Evolutionary conservation across 2,113 vertebrate species (phyloP).

Genomic region (Anoplopoma fimbria): DNA sequence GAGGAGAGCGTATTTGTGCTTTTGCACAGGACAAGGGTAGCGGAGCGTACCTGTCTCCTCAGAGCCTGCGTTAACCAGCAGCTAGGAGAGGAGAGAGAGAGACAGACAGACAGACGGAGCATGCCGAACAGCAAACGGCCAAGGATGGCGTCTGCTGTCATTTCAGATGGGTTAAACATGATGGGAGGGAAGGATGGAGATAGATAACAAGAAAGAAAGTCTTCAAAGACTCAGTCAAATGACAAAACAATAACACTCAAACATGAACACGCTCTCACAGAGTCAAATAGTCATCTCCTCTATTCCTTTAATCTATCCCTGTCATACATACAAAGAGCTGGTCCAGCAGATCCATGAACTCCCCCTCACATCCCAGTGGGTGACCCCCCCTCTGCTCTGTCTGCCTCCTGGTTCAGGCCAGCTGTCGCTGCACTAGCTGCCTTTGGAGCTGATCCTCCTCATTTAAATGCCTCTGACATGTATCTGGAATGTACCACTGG

Average conservation of each 20-base stretch:
- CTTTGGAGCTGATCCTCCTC: slow-evolving; percentile 81
- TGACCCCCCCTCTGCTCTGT: slow-evolving; percentile 71
- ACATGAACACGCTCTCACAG: slow-evolving; percentile 46
- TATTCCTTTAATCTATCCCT: slow-evolving; percentile 65
- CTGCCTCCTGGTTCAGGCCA: slow-evolving; percentile 82
- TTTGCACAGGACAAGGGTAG: slow-evolving; percentile 50
- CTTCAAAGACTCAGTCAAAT: slow-evolving; percentile 51
- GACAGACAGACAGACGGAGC: slow-evolving; percentile 63
- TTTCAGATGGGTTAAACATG: slow-evolving; percentile 53
- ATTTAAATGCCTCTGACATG: slow-evolving; percentile 86
- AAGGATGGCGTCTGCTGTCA: slow-evolving; percentile 58
- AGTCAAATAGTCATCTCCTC: slow-evolving; percentile 54
- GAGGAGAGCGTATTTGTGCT: slow-evolving; percentile 49
- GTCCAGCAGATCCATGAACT: slow-evolving; percentile 80
- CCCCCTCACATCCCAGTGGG: slow-evolving; percentile 69
- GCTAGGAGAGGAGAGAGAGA: slow-evolving; percentile 31
- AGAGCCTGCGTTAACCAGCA: slow-evolving; percentile 55
- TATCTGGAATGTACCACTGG: slow-evolving; percentile 82
- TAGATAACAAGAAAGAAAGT: slow-evolving; percentile 48
- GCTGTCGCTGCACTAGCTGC: slow-evolving; percentile 81
- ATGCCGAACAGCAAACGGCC: slow-evolving; percentile 61
- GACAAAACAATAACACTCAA: slow-evolving; percentile 23
- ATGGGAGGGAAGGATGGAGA: slow-evolving; percentile 39
- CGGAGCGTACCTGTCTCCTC: slow-evolving; percentile 70
- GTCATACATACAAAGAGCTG: slow-evolving; percentile 80